Evolutionary conservation across 2,888 invertebrate genomes (phyloP), one percentile per base, ranked within the genome.

Genomic region (Noctua comes): DNA sequence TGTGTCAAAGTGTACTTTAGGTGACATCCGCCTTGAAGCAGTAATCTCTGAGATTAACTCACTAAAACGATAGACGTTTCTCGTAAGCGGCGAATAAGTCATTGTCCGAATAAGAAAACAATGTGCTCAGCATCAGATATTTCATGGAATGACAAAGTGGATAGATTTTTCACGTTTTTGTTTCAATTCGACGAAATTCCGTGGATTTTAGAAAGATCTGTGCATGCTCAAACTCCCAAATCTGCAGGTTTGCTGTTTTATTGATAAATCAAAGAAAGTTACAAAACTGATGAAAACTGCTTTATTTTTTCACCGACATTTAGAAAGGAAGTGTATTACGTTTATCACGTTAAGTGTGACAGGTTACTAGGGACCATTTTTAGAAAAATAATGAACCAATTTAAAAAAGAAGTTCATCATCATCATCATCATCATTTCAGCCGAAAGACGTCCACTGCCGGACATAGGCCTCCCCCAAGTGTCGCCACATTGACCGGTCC

Each of bases 1-100:
- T 89, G 90, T 95, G 95, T 95, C 96, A 94, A 93, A 93, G 92
- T 92, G 90, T 93, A 90, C 93, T 93, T 93, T 90, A 90, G 88
- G 72, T 92, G 94, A 94, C 94, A 92, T 88, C 82, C 88, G 89
- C 89, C 92, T 90, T 94, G 95, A 96, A 93, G 93, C 89, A 87
- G 92, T 96, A 96, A 96, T 95, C 96, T 93, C 69, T 10, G 84
- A 92, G 95, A 94, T 95, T 95, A 96, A 87, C 89, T 87, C 79
- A 89, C 88, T 81, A 88, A 90, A 91, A 91, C 90, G 91, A 90
- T 91, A 92, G 93, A 93, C 93, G 89, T 89, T 90, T 92, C 91
- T 91, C 87, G 89, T 90, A 90, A 90, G 92, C 90, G 89, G 88
- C 90, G 82, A 87, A 93, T 94, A 92, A 91, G 89, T 94, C 93